These are phyloP conservation scores for Ectemnius cavifrons DNA, from an alignment of 2,888 invertebrate species.

Conservation along the genomic window DNA sequence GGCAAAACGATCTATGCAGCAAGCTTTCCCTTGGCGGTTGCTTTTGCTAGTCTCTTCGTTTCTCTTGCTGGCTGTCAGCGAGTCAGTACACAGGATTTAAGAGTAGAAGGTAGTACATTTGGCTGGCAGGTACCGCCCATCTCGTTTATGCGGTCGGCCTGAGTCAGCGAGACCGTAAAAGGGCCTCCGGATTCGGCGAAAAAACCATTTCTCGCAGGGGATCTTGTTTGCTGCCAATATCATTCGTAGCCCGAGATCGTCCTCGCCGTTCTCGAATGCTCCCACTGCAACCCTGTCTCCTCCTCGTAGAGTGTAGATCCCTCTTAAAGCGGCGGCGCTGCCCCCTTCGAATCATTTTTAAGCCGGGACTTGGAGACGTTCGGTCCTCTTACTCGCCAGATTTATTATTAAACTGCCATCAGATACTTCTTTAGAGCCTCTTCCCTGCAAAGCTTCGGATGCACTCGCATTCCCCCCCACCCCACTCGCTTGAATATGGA, in stretches of 20 bases:
- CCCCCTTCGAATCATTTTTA: constrained; percentile 1
- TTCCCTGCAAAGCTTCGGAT: neutral
- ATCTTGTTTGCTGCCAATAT: constrained; percentile 66
- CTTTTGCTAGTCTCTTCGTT: constrained; percentile 5
- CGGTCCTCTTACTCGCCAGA: neutral
- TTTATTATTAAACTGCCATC: constrained; percentile 4
- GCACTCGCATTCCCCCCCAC: too few relatives aligned
- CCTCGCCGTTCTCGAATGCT: constrained; percentile 14
- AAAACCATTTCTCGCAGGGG: constrained; percentile 69
- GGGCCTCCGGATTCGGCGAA: constrained; percentile 63
- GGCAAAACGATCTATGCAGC: too few relatives aligned
- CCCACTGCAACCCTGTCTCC: neutral
- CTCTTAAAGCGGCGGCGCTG: neutral
- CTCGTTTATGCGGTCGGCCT: constrained; percentile 73
- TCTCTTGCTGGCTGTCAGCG: constrained; percentile 26
- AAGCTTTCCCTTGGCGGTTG: constrained; percentile 10
- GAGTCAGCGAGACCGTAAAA: constrained; percentile 69
- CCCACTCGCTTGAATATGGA: too few relatives aligned
- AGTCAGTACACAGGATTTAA: constrained; percentile 64
- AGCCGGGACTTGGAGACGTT: neutral
- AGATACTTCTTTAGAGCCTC: neutral
- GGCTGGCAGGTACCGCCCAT: constrained; percentile 72
- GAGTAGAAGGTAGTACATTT: constrained; percentile 71
- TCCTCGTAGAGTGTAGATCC: neutral
- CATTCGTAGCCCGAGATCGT: constrained; percentile 48